Percentiles rank a stretch among this genome's conserved stretches.
Evolutionary conservation across 2,888 invertebrate genomes (phyloP).

Genomic region (Himalopsyche kuldschensis): DNA sequence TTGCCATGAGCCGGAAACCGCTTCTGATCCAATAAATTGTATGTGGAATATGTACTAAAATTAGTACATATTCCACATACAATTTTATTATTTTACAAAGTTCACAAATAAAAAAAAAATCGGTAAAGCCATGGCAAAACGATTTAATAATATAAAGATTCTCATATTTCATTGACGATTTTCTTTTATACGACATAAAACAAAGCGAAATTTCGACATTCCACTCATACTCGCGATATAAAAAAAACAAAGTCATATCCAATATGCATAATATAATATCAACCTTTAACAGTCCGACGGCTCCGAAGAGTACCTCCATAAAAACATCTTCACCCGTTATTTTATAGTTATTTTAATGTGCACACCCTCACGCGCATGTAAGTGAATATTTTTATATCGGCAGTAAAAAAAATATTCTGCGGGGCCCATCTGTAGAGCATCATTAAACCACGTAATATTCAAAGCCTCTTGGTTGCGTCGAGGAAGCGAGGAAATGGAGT

Average conservation of each 20-base stretch:
- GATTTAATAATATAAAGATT: too few relatives aligned
- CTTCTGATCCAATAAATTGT: too few relatives aligned
- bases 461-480: background rate
- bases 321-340: background rate
- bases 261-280: background rate
- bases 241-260: background rate
- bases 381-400: constrained; percentile 2
- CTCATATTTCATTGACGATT: too few relatives aligned
- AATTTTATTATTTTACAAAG: too few relatives aligned
- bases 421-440: background rate
- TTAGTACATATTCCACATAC: too few relatives aligned
- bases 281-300: background rate
- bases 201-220: background rate
- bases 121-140: background rate
- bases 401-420: background rate
- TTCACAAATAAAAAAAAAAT: background rate
- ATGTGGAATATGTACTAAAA: too few relatives aligned
- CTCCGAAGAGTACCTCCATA: background rate
- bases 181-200: background rate
- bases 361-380: background rate
- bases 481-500: background rate
- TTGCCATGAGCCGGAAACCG: too few relatives aligned
- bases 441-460: constrained; percentile 8
- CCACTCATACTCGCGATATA: background rate
- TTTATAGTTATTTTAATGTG: background rate